These are phyloP conservation scores for Sebastes minor DNA, from an alignment of 2,797 vertebrate genomes.

Conservation along the genomic window DNA sequence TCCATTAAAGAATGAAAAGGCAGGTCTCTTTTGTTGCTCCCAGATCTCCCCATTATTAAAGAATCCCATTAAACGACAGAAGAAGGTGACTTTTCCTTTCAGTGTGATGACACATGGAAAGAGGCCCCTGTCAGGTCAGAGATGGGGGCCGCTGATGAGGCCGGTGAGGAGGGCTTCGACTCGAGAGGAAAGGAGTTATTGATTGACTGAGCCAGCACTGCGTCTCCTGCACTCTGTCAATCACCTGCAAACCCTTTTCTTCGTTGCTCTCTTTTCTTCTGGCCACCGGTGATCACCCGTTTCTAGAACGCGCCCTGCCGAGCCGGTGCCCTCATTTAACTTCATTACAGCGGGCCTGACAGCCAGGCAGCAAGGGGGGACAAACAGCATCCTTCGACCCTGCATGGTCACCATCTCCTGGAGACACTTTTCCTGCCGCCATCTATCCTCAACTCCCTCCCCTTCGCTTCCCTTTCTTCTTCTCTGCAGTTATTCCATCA, in stretches of 20 bases:
- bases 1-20: constrained; percentile 77
- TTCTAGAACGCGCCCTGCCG: constrained; percentile 38
- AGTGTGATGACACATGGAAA: constrained; percentile 74
- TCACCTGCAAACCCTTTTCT: constrained; percentile 59
- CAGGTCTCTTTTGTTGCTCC: constrained; percentile 65
- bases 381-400: constrained; percentile 64
- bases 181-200: constrained; percentile 68
- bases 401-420: constrained; percentile 56
- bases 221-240: constrained; percentile 70
- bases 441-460: constrained; percentile 41
- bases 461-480: not conserved
- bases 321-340: constrained; percentile 79
- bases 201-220: constrained; percentile 76
- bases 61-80: constrained; percentile 78
- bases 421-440: constrained; percentile 51
- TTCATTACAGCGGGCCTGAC: constrained; percentile 81
- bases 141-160: constrained; percentile 59
- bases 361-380: constrained; percentile 62
- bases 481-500: constrained; percentile 54
- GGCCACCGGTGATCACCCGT: constrained; percentile 52
- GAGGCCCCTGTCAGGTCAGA: constrained; percentile 68
- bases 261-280: constrained; percentile 42
- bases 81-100: constrained; percentile 85
- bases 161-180: constrained; percentile 25
- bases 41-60: constrained; percentile 75